Evolutionary conservation across 1,140 invertebrate species (phyloP), one percentile per base, ranked within the genome.

Genomic region (Augochlora pura): DNA sequence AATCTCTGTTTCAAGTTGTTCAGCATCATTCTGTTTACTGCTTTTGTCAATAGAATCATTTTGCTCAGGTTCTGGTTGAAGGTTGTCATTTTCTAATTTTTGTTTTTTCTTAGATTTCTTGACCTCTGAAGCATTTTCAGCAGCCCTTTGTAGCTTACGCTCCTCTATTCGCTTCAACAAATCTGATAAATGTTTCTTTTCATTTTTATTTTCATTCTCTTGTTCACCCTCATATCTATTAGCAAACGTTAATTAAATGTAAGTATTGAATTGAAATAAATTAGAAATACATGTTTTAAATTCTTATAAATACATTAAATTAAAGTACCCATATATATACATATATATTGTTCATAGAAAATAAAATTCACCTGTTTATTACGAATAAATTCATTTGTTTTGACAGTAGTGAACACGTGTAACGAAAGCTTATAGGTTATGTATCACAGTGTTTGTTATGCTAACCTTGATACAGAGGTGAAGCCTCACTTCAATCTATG

Each of bases 131-230:
- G 16, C 25, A 62, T 25, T 46, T 12, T 68, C 21, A 70, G 49
- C 23, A 0, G 12, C 39, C 21, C 68, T 64, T 76, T 62, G 52
- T 52, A 21, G 14, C 63, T 93, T 94, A 77, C 94, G 91, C 85
- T 94, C 92, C 88, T 94, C 94, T 74, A 95, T 94, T 89, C 92
- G 94, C 89, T 94, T 92, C 70, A 95, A 92, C 27, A 96, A 88
- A 72, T 93, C 93, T 82, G 94, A 91, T 25, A 96, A 89, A 88
- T 95, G 94, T 86, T 93, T 88, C 69, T 93, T 91, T 91, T 95
- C 93, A 77, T 90, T 78, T 54, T 87, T 54, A 27, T 88, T 73
- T 82, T 93, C 82, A 52, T 90, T 82, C 57, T 91, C 83, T 60
- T 93, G 90, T 75, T 93, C 87, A 21, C 91, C 92, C 74, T 92